Percentiles rank a stretch among this genome's conserved stretches.
phyloP scores from a whole-genome alignment of 2,888 invertebrate species.

The Zaprionus obscuricornis region DNA sequence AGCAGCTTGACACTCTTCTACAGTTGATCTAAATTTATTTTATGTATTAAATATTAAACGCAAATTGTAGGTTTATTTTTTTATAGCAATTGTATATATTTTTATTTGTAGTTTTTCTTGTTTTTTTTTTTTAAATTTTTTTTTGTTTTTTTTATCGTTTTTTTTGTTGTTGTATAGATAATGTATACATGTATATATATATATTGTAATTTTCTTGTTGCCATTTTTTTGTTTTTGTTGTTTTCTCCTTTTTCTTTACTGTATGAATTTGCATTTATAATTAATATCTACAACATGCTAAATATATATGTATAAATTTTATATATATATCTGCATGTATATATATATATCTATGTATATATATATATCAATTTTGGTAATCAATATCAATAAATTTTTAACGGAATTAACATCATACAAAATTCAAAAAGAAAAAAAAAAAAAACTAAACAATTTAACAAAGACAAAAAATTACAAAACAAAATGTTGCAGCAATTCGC shows the following conservation, averaged over 20 bases:
- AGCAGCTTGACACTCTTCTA: too few species aligned
- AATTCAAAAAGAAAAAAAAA: conserved; percentile 11
- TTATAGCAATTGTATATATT: conserved; percentile 35
- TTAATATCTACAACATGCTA: conserved; percentile 62
- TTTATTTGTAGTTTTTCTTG: conserved; percentile 8
- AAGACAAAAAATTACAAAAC: conserved; percentile 12
- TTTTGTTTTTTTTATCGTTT: conserved; percentile 28
- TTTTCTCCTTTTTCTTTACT: conserved; percentile 7
- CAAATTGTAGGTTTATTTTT: too few species aligned
- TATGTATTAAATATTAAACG: too few species aligned
- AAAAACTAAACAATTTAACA: neutral
- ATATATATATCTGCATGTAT: conserved; percentile 2
- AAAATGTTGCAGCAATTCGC: neutral
- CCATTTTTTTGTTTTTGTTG: conserved; percentile 26
- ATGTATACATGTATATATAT: conserved; percentile 33
- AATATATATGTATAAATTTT: conserved; percentile 12
- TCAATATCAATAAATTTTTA: conserved; percentile 37
- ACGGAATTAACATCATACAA: conserved; percentile 21
- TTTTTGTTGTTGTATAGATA: conserved; percentile 37
- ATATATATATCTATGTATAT: conserved; percentile 12
- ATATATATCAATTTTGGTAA: conserved; percentile 35
- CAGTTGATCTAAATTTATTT: too few species aligned
- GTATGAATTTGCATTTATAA: conserved; percentile 35
- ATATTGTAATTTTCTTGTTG: conserved; percentile 37
- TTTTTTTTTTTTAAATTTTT: neutral